A percentile compares a stretch with the other conserved stretches of the same genome.
Evolutionary conservation across 2,113 vertebrate species (phyloP).

Genomic region (Vidua macroura): DNA sequence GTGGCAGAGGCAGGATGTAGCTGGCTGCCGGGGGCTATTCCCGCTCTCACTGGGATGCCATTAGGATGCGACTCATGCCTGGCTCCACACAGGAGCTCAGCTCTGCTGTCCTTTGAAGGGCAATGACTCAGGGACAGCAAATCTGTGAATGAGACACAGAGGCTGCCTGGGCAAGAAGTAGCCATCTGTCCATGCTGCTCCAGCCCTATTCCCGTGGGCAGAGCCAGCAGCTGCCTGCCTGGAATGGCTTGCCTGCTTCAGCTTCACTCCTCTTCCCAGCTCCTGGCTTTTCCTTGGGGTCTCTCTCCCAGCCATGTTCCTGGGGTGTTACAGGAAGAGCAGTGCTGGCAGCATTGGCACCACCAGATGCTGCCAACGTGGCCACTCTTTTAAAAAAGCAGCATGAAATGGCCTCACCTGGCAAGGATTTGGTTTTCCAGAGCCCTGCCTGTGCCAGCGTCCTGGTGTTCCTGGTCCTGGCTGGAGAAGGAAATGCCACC

Average conservation of each 20-base stretch:
- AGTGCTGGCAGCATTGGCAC: neutral
- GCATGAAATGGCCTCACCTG: neutral
- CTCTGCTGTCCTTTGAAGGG: slow-evolving; percentile 49
- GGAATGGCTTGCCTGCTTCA: neutral
- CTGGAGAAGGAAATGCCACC: neutral
- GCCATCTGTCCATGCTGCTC: neutral
- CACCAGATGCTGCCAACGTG: neutral
- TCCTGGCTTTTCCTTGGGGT: neutral
- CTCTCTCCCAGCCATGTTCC: neutral
- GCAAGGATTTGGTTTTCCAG: neutral
- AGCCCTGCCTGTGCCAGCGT: neutral
- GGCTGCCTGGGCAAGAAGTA: slow-evolving; percentile 14
- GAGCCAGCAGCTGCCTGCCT: neutral
- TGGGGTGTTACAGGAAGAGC: neutral
- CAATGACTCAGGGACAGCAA: slow-evolving; percentile 61
- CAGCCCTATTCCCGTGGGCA: neutral
- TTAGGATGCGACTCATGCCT: slow-evolving; percentile 55
- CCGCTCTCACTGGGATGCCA: neutral
- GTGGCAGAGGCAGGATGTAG: neutral
- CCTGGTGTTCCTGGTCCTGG: neutral
- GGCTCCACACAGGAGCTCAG: neutral
- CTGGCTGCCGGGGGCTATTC: neutral
- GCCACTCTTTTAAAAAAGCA: neutral
- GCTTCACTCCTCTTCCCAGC: fast-evolving
- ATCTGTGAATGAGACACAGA: slow-evolving; percentile 41